Evolutionary conservation across 2,797 vertebrate genomes (phyloP).

Genomic region (Botia kubotai): DNA sequence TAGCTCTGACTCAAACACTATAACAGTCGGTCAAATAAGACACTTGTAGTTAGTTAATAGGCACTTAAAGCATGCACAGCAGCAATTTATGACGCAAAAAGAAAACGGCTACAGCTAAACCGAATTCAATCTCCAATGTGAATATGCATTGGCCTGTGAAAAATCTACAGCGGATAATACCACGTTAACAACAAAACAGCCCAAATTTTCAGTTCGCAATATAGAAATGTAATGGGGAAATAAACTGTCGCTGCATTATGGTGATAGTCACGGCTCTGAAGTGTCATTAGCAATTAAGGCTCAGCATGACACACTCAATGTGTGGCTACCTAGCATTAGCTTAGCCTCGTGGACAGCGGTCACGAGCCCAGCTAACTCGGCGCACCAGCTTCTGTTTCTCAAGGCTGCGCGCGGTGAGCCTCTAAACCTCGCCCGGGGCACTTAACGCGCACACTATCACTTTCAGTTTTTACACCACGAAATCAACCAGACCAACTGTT

Average conservation of each 20-base stretch:
- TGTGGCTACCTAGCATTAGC: slow-evolving; percentile 45
- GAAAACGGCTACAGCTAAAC: neutral
- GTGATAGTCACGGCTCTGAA: neutral
- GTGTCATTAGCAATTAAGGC: neutral
- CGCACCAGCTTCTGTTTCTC: slow-evolving; percentile 3
- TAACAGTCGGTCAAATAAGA: neutral
- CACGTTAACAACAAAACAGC: slow-evolving; percentile 6
- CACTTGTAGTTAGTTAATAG: neutral
- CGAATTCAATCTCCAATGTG: neutral
- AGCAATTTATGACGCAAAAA: neutral
- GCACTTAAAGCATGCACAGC: neutral
- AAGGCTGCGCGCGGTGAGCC: neutral
- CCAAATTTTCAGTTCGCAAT: neutral
- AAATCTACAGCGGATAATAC: slow-evolving; percentile 1
- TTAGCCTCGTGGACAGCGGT: slow-evolving; percentile 5
- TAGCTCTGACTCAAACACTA: neutral
- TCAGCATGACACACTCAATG: slow-evolving; percentile 17
- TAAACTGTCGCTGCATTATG: neutral
- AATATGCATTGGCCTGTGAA: slow-evolving; percentile 25
- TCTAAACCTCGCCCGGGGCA: slow-evolving; percentile 27
- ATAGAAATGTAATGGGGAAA: neutral
- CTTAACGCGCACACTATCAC: neutral
- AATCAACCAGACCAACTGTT: neutral
- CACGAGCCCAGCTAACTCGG: slow-evolving; percentile 25
- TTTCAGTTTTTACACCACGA: neutral